These are phyloP conservation scores for Ctenopoma kingsleyae DNA, from an alignment of 2,797 vertebrate species.

Conservation along the genomic window DNA sequence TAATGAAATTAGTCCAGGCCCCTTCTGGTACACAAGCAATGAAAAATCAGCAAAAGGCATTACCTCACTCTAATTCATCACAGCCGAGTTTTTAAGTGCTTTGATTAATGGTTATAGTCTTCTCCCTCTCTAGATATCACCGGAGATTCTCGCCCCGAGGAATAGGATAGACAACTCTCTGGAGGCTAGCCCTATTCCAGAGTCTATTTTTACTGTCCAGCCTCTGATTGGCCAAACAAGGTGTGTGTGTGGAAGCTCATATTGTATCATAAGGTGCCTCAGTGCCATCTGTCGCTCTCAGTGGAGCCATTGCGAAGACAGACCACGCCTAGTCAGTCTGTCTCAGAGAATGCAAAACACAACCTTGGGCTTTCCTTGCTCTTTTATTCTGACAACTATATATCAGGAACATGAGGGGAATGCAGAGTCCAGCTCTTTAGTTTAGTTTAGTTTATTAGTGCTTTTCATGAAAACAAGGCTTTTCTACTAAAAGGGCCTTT, in stretches of 20 bases:
- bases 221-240: slow-evolving; percentile 77
- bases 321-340: slow-evolving; percentile 68
- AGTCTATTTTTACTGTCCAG: slow-evolving; percentile 79
- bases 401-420: slow-evolving; percentile 16
- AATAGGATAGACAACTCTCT: slow-evolving; percentile 69
- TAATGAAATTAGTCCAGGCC: slow-evolving; percentile 28
- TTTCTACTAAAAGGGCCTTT: neutral
- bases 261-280: slow-evolving; percentile 80
- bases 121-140: slow-evolving; percentile 47
- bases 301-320: slow-evolving; percentile 69
- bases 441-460: too few species aligned
- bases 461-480: slow-evolving; percentile 18
- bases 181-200: slow-evolving; percentile 65
- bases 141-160: slow-evolving; percentile 61
- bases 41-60: slow-evolving; percentile 37
- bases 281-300: slow-evolving; percentile 85
- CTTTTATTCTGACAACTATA: slow-evolving; percentile 46
- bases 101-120: slow-evolving; percentile 46
- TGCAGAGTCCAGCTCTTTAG: slow-evolving; percentile 1
- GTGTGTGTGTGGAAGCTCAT: slow-evolving; percentile 67
- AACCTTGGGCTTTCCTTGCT: slow-evolving; percentile 73
- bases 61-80: slow-evolving; percentile 37
- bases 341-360: slow-evolving; percentile 67
- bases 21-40: slow-evolving; percentile 14
- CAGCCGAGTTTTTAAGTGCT: slow-evolving; percentile 45